Evolutionary conservation across 2,797 vertebrate genomes (phyloP), one percentile per base, ranked within the genome.

Genomic region (Platyrinchus mystaceus): DNA sequence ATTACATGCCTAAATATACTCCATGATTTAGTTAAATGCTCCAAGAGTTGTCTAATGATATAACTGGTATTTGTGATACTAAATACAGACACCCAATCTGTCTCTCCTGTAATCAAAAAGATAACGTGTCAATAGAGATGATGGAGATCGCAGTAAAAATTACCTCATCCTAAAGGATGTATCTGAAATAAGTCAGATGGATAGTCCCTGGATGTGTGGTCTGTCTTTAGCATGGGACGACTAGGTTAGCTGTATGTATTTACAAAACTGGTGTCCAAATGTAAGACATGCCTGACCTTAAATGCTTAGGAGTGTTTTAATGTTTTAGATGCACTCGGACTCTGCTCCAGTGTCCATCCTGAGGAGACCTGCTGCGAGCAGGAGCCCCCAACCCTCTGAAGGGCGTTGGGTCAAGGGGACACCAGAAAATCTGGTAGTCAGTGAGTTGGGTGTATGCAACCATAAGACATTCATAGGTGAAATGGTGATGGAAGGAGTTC

Each of bases 81-180:
- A 82, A 78, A 75, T 47, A 87, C 5, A 82, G 53, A 71, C 12
- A 78, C 4, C 23, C 16, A 78, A 50, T 16, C 14, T 55, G 9
- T 58, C 36, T 62, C 62, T 78, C 8, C 11, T 47, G 30, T 24
- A 68, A 67, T 75, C 39, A 84, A 71, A 63, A 93, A 67, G 16
- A 46, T 49, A 77, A 46, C 0, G 2, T 70, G 20, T 30, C 23
- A 46, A 74, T 9, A 78, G 16, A 78, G 24, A 49, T 67, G 53
- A 87, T 36, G 27, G 27, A 84, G 39, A 59, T 43, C 21, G 50
- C 17, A 87, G 75, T 23, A 93, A 67, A 95, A 82, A 67, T 26
- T 32, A 49, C 5, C 6, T 73, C n/a, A 67, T 46, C 27, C 23
- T 67, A 63, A 75, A 82, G 12, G 52, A 58, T 32, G 21, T 26